phyloP scores from a whole-genome alignment of 2,888 invertebrate species.

The Tribolium freemani region DNA sequence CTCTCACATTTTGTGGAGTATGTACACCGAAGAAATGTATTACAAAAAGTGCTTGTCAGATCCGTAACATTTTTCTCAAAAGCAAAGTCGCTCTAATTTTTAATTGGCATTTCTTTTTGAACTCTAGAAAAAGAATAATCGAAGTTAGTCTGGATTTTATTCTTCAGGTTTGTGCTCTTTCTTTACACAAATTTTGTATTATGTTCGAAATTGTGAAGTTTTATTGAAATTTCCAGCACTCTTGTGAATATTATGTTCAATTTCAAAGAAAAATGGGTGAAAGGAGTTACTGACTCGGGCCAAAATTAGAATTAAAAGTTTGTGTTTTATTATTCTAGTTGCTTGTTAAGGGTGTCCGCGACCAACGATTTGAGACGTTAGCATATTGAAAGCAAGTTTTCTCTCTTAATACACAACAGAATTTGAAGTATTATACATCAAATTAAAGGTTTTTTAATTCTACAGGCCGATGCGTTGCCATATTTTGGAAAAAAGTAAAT shows the following conservation, averaged over 20 bases:
- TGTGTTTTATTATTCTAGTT: background rate
- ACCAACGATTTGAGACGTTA: no score
- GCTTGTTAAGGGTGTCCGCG: no score
- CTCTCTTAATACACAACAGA: no score
- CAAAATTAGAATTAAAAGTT: background rate
- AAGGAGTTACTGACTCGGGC: background rate
- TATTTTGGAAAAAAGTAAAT: no score
- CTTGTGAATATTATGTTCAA: background rate
- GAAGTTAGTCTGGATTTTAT: conserved; percentile 8
- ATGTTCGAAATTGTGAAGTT: background rate
- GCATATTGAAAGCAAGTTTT: no score
- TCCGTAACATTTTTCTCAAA: background rate
- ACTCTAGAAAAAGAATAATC: conserved; percentile 1
- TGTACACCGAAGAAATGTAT: background rate
- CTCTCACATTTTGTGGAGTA: background rate
- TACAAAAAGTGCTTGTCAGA: background rate
- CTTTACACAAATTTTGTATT: conserved; percentile 11
- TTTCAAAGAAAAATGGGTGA: background rate
- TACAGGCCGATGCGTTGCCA: no score
- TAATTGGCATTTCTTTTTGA: conserved; percentile 16
- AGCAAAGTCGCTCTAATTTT: conserved; percentile 16
- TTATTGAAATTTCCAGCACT: background rate
- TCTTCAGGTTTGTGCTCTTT: conserved; percentile 7
- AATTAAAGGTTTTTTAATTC: no score
- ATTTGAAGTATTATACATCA: no score